Percentiles rank a stretch among this genome's conserved stretches.
Evolutionary conservation across 2,113 vertebrate genomes (phyloP).

Genomic region (Fregata magnificens): DNA sequence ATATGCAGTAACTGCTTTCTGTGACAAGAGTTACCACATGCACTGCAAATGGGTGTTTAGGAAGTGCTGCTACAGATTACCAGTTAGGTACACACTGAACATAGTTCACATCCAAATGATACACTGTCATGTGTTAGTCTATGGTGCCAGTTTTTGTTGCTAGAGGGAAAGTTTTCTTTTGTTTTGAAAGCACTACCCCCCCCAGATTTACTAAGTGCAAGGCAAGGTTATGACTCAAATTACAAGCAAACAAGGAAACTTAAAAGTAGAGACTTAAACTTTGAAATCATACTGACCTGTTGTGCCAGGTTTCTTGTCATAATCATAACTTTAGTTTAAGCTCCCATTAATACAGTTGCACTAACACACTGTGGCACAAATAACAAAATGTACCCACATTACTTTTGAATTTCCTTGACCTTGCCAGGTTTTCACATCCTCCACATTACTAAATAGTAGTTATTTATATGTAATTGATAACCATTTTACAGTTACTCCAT

Average conservation of each 20-base stretch:
- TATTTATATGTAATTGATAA: conserved; percentile 44
- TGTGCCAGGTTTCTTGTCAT: background rate
- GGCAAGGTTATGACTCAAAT: background rate
- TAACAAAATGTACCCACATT: background rate
- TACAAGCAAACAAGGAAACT: conserved; percentile 45
- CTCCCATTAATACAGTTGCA: conserved; percentile 30
- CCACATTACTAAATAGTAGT: conserved; percentile 39
- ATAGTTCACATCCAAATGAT: background rate
- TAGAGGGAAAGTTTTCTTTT: background rate
- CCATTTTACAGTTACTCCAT: conserved; percentile 59
- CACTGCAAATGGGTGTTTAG: background rate
- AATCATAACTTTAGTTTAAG: background rate
- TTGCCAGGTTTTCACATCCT: conserved; percentile 28
- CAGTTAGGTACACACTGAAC: background rate
- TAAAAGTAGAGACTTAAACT: conserved; percentile 29
- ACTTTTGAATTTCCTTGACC: conserved; percentile 41
- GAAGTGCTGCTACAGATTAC: conserved; percentile 1
- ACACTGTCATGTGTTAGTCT: background rate
- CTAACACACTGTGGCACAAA: conserved; percentile 60
- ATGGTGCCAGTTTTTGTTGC: background rate
- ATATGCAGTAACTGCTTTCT: background rate
- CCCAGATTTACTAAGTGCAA: background rate
- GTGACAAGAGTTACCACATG: background rate
- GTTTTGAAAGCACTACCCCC: background rate
- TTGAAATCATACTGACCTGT: background rate